Percentiles rank a stretch among this genome's conserved stretches.
Conservation (phyloP, 1,140 invertebrate genomes). For the Vanessa atalanta region DNA sequence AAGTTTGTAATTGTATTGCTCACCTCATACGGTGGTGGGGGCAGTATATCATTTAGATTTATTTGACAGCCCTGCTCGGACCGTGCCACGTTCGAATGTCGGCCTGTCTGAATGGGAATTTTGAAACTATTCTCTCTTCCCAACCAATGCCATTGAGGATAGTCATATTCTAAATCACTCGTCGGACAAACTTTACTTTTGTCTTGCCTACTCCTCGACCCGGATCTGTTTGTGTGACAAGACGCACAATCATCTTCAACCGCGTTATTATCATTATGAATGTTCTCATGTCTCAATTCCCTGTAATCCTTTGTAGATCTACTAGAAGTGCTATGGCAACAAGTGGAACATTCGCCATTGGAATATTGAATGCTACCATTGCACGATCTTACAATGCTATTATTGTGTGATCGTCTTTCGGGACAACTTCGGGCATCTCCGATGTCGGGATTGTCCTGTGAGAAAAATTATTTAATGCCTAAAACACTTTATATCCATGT, state of each 20-base stretch:
- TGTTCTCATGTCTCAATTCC: conserved; percentile 65
- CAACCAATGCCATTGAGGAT: conserved; percentile 77
- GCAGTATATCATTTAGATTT: conserved; percentile 79
- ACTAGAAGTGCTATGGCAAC: conserved; percentile 75
- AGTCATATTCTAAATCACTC: conserved; percentile 78
- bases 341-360: conserved; percentile 76
- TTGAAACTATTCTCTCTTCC: conserved; percentile 78
- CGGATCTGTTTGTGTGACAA: conserved; percentile 71
- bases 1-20: conserved; percentile 42
- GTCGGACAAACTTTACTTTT: conserved; percentile 74
- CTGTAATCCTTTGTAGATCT: conserved; percentile 76
- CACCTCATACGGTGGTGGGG: conserved; percentile 77
- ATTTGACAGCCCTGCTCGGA: conserved; percentile 79
- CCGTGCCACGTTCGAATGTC: conserved; percentile 70
- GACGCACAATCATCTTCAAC: conserved; percentile 72
- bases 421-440: conserved; percentile 71
- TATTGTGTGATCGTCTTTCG: conserved; percentile 75
- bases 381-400: conserved; percentile 75
- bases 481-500: conserved; percentile 37
- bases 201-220: conserved; percentile 73
- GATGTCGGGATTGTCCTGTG: conserved; percentile 70
- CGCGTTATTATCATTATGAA: conserved; percentile 66
- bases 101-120: conserved; percentile 72
- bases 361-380: conserved; percentile 76
- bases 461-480: conserved; percentile 28